Base-by-base conservation (phyloP, 2,888 invertebrate genomes). In the Andrena praecox region DNA sequence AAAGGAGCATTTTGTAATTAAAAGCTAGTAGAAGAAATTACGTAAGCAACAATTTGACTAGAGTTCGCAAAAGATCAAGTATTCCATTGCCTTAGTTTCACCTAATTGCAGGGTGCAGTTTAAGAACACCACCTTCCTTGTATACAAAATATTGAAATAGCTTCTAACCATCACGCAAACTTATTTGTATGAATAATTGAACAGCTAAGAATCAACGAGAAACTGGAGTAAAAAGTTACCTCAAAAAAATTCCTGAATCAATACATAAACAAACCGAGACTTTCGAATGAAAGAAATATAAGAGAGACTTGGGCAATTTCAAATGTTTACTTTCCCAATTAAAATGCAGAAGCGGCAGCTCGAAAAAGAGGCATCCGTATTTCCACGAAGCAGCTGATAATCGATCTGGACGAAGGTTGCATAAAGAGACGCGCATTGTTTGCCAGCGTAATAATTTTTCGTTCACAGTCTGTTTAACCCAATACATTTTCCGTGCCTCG, bases 401-500 rank as follows among this genome's bases (percentile, higher is more conserved):
- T 77, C 77, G 63, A 63, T 70, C 50, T 66, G 27, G 29, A 35
- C 7, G n/a, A 4, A 4, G 8, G 24, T 78, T 70, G 52, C 79
- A 66, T 42, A 80, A 64, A 70, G 12, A 8, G n/a, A 20, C 16
- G 16, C 10, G 35, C 35, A 63, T 59, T 60, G 77, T 80, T 78
- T n/a, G 50, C 35, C 2, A 27, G 5, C 8, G 29, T 33, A 33
- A 54, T 52, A n/a, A 27, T 29, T 35, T 48, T 42, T 35, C 20
- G 52, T 80, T 78, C 60, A 67, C 72, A 79, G 62, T 79, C 80
- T 79, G 80, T 66, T 81, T 73, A 74, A 80, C 31, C 20, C 52
- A 33, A 69, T 74, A 69, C 66, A 68, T 69, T 80, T 73, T 80
- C 60, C 63, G 72, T 10, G 67, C 29, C 0, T n/a, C 12, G 67